These are phyloP conservation scores for Oreochromis aureus DNA, from an alignment of 2,113 vertebrate genomes.

Conservation along the genomic window DNA sequence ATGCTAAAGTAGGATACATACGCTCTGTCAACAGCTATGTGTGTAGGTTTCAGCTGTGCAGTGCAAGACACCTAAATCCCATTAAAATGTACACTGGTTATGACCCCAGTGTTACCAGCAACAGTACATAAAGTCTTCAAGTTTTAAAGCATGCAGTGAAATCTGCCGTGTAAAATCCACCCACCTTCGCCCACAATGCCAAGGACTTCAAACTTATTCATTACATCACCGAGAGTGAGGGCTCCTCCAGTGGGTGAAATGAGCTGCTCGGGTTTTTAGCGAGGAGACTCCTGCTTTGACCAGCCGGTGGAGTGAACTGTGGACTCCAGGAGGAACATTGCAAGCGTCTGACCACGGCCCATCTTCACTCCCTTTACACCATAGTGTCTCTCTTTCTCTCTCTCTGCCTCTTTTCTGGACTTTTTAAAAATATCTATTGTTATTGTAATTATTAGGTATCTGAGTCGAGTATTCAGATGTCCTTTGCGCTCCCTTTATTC, in stretches of 20 bases:
- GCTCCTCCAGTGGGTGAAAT: slow-evolving; percentile 86
- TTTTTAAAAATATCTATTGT: background rate
- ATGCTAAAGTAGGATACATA: background rate
- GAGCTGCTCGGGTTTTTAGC: slow-evolving; percentile 66
- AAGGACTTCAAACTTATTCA: slow-evolving; percentile 99
- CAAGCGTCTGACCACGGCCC: slow-evolving; percentile 5
- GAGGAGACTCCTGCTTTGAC: slow-evolving; percentile 22
- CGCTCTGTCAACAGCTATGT: background rate
- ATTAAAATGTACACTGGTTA: background rate
- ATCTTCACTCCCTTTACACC: slow-evolving; percentile 28
- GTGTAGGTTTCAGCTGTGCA: background rate
- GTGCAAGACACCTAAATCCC: background rate
- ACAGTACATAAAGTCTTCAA: background rate
- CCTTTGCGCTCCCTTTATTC: background rate
- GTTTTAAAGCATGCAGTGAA: background rate
- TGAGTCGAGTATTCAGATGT: background rate
- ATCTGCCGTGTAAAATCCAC: slow-evolving; percentile 45
- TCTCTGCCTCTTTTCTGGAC: background rate
- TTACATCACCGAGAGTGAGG: slow-evolving; percentile 98
- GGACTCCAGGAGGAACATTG: slow-evolving; percentile 26
- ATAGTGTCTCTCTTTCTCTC: background rate
- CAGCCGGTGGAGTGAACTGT: background rate
- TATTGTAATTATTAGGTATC: background rate
- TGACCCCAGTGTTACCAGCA: background rate
- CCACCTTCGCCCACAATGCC: slow-evolving; percentile 99